These are phyloP conservation scores for Etheostoma perlongum DNA, from an alignment of 2,797 vertebrate genomes.

Conservation along the genomic window DNA sequence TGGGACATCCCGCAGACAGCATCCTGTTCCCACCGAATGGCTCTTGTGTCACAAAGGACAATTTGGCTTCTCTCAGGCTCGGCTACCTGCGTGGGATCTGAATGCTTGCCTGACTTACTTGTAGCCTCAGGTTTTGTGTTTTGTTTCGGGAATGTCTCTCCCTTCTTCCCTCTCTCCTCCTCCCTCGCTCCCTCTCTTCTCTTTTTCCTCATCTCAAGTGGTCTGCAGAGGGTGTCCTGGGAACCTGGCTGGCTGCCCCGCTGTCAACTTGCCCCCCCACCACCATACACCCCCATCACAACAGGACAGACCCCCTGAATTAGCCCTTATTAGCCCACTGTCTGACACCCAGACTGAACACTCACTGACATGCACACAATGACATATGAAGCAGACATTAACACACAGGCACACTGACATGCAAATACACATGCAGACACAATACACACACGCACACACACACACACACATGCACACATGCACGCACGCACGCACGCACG, in stretches of 20 bases:
- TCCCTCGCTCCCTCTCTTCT: slow-evolving; percentile 50
- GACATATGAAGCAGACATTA: slow-evolving; percentile 45
- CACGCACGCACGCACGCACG: slow-evolving; percentile 20
- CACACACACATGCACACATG: slow-evolving; percentile 26
- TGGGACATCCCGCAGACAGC: slow-evolving; percentile 82
- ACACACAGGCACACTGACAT: slow-evolving; percentile 33
- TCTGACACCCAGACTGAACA: slow-evolving; percentile 72
- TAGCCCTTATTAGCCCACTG: slow-evolving; percentile 77
- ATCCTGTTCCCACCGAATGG: slow-evolving; percentile 84
- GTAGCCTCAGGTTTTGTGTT: slow-evolving; percentile 74
- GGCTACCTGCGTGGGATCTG: slow-evolving; percentile 85
- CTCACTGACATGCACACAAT: slow-evolving; percentile 58
- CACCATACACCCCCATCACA: slow-evolving; percentile 14
- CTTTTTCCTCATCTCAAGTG: slow-evolving; percentile 81
- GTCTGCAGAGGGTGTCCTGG: slow-evolving; percentile 82
- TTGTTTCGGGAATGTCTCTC: slow-evolving; percentile 68
- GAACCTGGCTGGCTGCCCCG: slow-evolving; percentile 82
- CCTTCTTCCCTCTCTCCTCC: slow-evolving; percentile 50
- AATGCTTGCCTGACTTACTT: slow-evolving; percentile 80
- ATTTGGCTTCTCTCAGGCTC: slow-evolving; percentile 77
- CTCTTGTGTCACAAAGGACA: slow-evolving; percentile 84
- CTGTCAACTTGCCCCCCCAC: slow-evolving; percentile 32
- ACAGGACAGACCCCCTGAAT: slow-evolving; percentile 68
- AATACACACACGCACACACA: slow-evolving; percentile 20
- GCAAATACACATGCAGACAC: slow-evolving; percentile 37